Evolutionary conservation across 2,113 vertebrate genomes (phyloP).

Genomic region (Hippocampus zosterae): DNA sequence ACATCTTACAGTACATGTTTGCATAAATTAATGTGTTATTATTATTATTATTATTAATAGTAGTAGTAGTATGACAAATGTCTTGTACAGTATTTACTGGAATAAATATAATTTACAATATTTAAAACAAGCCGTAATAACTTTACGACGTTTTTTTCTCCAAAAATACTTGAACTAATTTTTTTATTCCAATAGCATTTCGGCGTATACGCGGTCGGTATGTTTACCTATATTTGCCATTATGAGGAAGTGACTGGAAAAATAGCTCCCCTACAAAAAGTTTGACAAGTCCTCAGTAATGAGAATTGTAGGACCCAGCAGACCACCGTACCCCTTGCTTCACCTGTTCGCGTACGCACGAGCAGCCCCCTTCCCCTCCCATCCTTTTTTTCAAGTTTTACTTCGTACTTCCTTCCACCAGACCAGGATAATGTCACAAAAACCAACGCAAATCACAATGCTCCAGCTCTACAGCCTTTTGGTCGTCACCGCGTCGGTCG

Average conservation of each 20-base stretch:
- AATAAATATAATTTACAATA: too few species aligned
- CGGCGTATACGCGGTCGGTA: too few species aligned
- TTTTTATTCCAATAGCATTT: too few species aligned
- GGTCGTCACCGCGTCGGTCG: constrained; percentile 55
- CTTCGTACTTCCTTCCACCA: constrained; percentile 54
- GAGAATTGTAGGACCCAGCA: constrained; percentile 72
- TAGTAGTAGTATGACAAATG: too few species aligned
- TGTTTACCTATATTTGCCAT: neutral
- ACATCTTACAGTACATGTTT: too few species aligned
- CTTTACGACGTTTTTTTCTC: too few species aligned
- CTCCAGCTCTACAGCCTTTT: constrained; percentile 58
- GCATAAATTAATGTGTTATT: too few species aligned
- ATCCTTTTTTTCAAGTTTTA: constrained; percentile 23
- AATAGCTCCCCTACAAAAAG: neutral
- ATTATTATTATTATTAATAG: too few species aligned
- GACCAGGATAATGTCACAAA: constrained; percentile 33
- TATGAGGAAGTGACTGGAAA: neutral
- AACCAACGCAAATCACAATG: constrained; percentile 48
- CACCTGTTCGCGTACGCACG: constrained; percentile 69
- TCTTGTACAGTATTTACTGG: too few species aligned
- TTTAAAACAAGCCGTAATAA: too few species aligned
- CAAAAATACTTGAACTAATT: too few species aligned
- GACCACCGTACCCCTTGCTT: constrained; percentile 55
- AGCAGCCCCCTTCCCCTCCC: constrained; percentile 16
- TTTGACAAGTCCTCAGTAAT: constrained; percentile 33